phyloP scores from a whole-genome alignment of 2,113 vertebrate genomes.

The Ptyas mucosa region DNA sequence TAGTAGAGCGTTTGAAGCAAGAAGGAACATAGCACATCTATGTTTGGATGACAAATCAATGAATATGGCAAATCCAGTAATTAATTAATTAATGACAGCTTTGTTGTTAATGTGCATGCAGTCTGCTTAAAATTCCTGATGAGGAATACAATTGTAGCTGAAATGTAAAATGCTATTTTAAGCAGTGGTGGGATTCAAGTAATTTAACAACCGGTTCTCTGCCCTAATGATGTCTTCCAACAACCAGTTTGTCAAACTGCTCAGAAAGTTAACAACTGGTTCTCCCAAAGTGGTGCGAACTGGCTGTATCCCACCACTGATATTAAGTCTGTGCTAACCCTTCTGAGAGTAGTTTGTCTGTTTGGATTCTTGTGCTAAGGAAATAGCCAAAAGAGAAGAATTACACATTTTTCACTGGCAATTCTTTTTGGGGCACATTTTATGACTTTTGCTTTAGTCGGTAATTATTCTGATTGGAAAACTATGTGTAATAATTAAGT shows the following conservation, averaged over 20 bases:
- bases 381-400: neutral
- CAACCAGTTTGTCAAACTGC: no score
- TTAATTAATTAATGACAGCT: neutral
- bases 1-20: no score
- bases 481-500: slow-evolving; percentile 65
- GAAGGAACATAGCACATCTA: no score
- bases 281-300: no score
- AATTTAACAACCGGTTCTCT: no score
- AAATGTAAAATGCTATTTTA: neutral
- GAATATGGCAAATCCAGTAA: neutral
- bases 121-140: neutral
- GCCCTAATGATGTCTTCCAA: no score
- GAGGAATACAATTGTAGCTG: rapidly evolving
- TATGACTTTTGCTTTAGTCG: slow-evolving; percentile 33
- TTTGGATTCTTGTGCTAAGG: neutral
- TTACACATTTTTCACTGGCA: slow-evolving; percentile 26
- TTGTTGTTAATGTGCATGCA: neutral
- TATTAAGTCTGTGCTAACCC: neutral
- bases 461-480: slow-evolving; percentile 57
- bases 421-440: slow-evolving; percentile 22
- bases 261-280: no score
- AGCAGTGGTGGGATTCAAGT: no score
- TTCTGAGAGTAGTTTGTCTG: neutral
- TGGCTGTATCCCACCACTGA: no score
- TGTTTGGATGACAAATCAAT: neutral